phyloP scores from a whole-genome alignment of 2,797 vertebrate species.

The Spinibarbus caldwelli region DNA sequence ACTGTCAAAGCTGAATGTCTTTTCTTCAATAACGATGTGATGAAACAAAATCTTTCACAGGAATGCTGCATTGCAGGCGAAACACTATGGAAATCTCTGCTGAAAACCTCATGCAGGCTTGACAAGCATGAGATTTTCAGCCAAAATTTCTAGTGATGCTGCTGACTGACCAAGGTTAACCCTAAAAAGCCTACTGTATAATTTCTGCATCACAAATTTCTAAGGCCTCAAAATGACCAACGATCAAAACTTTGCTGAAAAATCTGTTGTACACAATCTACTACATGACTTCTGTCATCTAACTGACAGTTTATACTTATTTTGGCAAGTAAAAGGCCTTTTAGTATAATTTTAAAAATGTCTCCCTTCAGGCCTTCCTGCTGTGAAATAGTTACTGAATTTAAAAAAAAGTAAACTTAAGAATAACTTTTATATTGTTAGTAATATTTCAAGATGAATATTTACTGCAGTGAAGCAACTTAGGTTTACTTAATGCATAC shows the following conservation, averaged over 20 bases:
- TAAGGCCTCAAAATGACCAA: too few relatives aligned
- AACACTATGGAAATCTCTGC: background rate
- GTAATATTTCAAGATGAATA: background rate
- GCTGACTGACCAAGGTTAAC: background rate
- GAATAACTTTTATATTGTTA: background rate
- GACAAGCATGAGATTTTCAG: background rate
- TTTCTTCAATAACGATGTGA: conserved; percentile 23
- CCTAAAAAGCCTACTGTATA: background rate
- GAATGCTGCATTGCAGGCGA: conserved; percentile 23
- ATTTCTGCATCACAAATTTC: too few relatives aligned
- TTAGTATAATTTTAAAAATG: background rate
- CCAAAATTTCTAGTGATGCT: background rate
- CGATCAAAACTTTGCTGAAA: background rate
- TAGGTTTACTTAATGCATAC: background rate
- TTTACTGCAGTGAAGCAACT: background rate
- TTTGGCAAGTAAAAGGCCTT: background rate
- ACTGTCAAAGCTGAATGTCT: conserved; percentile 19
- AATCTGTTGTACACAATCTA: background rate
- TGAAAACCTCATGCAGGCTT: background rate
- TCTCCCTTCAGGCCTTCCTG: background rate
- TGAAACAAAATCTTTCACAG: conserved; percentile 22
- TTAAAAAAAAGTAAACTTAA: background rate
- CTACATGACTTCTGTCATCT: background rate
- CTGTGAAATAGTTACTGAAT: background rate
- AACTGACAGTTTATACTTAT: background rate